Percentiles rank a stretch among this genome's conserved stretches.
Conservation (phyloP, 2,797 vertebrate genomes). For the Anguilla obscura region DNA sequence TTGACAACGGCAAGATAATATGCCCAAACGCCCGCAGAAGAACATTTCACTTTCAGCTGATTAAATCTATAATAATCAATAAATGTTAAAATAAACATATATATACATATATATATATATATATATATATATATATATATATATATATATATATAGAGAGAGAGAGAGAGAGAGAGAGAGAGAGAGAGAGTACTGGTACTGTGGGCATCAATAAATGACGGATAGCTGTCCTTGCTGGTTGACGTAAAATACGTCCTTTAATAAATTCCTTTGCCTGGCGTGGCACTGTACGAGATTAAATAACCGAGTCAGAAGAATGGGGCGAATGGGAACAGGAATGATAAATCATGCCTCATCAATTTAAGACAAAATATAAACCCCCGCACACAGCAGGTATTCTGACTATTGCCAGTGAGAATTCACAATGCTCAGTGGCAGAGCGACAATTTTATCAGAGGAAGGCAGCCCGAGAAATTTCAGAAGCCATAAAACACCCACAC, state of each 20-base stretch:
- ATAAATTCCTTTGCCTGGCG: not conserved
- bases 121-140: no score
- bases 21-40: no score
- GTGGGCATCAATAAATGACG: no score
- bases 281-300: constrained; percentile 36
- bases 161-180: no score
- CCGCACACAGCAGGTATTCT: constrained; percentile 34
- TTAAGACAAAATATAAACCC: constrained; percentile 44
- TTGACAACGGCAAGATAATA: no score
- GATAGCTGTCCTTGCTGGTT: not conserved
- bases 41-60: no score
- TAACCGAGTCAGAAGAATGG: constrained; percentile 33
- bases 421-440: constrained; percentile 33
- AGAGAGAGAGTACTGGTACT: no score
- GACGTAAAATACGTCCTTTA: not conserved
- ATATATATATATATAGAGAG: no score
- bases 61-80: no score
- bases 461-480: constrained; percentile 42
- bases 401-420: constrained; percentile 19
- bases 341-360: constrained; percentile 36
- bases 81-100: no score
- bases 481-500: constrained; percentile 56
- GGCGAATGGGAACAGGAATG: constrained; percentile 42
- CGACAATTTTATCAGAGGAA: constrained; percentile 43
- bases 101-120: no score